Conservation (phyloP, 2,888 invertebrate species). For the Euproctis similis region DNA sequence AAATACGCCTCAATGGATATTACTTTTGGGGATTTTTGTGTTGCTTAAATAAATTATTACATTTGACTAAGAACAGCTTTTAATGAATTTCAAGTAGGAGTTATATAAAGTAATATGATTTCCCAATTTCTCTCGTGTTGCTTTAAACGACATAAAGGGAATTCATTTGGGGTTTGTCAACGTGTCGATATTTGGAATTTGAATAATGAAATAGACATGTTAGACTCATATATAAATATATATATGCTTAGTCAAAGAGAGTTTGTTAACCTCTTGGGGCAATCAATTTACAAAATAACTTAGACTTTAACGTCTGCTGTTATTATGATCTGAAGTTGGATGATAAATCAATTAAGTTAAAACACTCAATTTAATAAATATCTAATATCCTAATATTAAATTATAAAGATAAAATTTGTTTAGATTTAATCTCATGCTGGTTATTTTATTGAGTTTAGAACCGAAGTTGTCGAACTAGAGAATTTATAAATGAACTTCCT, state of each 20-base stretch:
- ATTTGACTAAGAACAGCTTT: constrained; percentile 66
- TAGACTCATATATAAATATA: constrained; percentile 12
- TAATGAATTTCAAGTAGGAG: constrained; percentile 65
- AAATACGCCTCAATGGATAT: constrained; percentile 69
- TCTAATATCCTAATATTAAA: too few species aligned
- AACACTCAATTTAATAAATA: too few species aligned
- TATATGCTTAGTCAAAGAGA: too few species aligned
- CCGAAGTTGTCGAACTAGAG: too few species aligned
- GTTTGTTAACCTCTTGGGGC: constrained; percentile 1
- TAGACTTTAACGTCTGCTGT: too few species aligned
- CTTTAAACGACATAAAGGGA: constrained; percentile 53
- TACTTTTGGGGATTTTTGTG: constrained; percentile 71
- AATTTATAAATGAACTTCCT: too few species aligned
- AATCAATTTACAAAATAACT: too few species aligned
- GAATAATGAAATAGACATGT: constrained; percentile 23
- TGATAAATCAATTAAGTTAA: too few species aligned
- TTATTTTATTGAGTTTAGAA: too few species aligned
- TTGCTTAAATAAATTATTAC: constrained; percentile 70
- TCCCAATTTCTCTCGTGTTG: constrained; percentile 43
- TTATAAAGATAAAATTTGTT: too few species aligned
- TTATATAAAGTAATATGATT: constrained; percentile 46
- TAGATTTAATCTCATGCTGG: too few species aligned
- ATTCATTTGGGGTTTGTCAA: constrained; percentile 46
- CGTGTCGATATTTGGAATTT: constrained; percentile 32
- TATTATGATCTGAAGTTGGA: too few species aligned